phyloP scores from a whole-genome alignment of 2,888 invertebrate species.

The Lagria hirta region DNA sequence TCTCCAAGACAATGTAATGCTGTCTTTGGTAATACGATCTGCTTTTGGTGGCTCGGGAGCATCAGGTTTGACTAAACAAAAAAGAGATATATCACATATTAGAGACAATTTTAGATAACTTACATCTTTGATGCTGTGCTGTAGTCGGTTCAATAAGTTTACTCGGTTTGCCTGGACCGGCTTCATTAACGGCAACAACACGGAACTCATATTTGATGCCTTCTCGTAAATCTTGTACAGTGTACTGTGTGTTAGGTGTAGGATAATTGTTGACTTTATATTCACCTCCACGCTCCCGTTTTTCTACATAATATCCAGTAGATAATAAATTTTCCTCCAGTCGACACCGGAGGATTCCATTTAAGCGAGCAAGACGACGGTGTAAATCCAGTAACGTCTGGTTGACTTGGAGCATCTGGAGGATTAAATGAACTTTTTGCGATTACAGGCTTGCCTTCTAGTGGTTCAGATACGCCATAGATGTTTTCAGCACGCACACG shows the following conservation, averaged over 20 bases:
- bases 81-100: background rate
- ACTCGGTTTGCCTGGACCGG: constrained; percentile 95
- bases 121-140: constrained; percentile 82
- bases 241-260: constrained; percentile 88
- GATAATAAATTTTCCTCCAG: constrained; percentile 93
- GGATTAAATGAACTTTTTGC: constrained; percentile 98
- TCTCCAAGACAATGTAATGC: constrained; percentile 87
- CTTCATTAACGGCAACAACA: constrained; percentile 93
- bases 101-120: constrained; percentile 37
- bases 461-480: constrained; percentile 92
- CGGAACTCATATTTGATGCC: constrained; percentile 95
- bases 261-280: constrained; percentile 94
- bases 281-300: constrained; percentile 90
- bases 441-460: constrained; percentile 85
- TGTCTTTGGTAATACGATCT: constrained; percentile 87
- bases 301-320: constrained; percentile 90
- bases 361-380: constrained; percentile 78
- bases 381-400: constrained; percentile 76
- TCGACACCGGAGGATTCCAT: constrained; percentile 89
- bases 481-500: constrained; percentile 96
- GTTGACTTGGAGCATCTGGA: constrained; percentile 86
- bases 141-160: constrained; percentile 90
- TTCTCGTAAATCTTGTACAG: constrained; percentile 87
- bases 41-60: constrained; percentile 91
- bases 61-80: constrained; percentile 68